Evolutionary conservation across 92 coral and sea anemone species (phyloP).

Genomic region (Pocillopora grandis): DNA sequence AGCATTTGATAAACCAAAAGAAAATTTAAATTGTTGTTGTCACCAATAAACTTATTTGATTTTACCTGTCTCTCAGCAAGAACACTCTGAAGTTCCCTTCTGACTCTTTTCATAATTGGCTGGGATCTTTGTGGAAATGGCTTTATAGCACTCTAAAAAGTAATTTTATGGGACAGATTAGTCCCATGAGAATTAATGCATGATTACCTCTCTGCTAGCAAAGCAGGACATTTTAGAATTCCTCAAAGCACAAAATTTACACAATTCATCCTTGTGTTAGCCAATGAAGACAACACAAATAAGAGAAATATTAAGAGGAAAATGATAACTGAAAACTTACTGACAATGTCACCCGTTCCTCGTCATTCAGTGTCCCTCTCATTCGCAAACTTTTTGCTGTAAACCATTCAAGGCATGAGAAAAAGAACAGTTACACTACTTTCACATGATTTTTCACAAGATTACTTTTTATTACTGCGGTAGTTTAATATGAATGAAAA

Average conservation of each 20-base stretch:
- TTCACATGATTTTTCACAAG: neutral
- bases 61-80: constrained; percentile 79
- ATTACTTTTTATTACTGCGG: no score
- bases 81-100: constrained; percentile 61
- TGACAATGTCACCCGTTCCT: constrained; percentile 49
- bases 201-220: no score
- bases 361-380: constrained; percentile 56
- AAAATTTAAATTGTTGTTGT: neutral
- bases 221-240: no score
- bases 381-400: constrained; percentile 40
- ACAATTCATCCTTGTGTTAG: no score
- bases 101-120: constrained; percentile 54
- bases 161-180: neutral
- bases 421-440: neutral
- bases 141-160: constrained; percentile 66
- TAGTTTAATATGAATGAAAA: no score
- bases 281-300: no score
- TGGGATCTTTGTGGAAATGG: constrained; percentile 71
- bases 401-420: neutral
- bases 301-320: neutral
- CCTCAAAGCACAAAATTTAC: no score
- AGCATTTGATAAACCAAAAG: neutral
- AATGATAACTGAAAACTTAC: constrained; percentile 31
- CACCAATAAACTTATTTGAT: neutral
- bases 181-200: neutral